Evolutionary conservation across 2,113 vertebrate genomes (phyloP).

Genomic region (human): DNA sequence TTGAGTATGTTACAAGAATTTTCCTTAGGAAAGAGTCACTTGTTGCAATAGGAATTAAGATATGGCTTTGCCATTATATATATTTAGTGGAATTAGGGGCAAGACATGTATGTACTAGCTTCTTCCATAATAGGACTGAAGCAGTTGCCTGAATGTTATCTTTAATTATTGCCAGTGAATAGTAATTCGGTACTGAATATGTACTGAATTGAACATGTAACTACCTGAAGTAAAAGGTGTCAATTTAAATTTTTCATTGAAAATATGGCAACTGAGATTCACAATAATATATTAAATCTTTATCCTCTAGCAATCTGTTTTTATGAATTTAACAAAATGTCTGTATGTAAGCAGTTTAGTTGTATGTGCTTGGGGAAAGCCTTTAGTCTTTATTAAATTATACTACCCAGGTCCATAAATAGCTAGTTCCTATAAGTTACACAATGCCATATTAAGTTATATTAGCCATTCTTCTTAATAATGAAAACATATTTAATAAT

Average conservation of each 20-base stretch:
- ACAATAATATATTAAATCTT: background rate
- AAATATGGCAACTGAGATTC: background rate
- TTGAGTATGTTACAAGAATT: background rate
- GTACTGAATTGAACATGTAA: background rate
- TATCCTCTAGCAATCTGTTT: background rate
- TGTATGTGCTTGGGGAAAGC: background rate
- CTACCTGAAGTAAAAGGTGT: background rate
- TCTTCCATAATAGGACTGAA: background rate
- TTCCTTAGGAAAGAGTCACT: background rate
- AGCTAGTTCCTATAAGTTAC: background rate
- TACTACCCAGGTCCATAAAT: background rate
- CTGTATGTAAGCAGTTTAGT: background rate
- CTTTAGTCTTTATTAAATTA: background rate
- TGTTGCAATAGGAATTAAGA: background rate
- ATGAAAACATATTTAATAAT: slow-evolving; percentile 17
- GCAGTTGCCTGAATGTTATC: background rate
- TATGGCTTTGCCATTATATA: background rate
- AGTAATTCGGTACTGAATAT: background rate
- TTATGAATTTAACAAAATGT: background rate
- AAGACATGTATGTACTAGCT: background rate
- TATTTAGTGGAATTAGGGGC: background rate
- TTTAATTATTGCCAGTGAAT: background rate
- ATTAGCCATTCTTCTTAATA: background rate
- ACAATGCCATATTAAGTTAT: background rate
- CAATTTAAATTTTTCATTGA: slow-evolving; percentile 31